Conservation (phyloP, 2,113 vertebrate genomes). For the Aphyosemion australe region DNA sequence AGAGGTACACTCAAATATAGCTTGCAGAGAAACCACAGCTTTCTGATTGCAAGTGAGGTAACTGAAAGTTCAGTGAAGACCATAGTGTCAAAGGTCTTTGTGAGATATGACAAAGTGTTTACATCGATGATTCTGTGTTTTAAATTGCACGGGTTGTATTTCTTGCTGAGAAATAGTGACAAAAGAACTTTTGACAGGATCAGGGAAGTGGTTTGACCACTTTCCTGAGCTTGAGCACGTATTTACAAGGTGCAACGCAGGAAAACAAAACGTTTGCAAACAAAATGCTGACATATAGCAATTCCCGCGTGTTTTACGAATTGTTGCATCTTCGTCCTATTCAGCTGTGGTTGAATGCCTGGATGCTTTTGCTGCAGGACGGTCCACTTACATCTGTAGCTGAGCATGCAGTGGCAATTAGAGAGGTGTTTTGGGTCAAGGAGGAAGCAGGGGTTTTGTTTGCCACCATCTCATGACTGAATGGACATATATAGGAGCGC, state of each 20-base stretch:
- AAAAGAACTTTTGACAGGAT: not conserved
- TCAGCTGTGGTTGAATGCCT: conserved; percentile 1
- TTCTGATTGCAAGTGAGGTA: not conserved
- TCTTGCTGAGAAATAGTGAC: not conserved
- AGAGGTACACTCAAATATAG: conserved; percentile 1
- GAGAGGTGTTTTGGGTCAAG: conserved; percentile 74
- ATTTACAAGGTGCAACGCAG: not conserved
- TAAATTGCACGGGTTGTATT: not conserved
- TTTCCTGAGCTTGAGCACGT: conserved; percentile 19
- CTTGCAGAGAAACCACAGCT: conserved; percentile 20
- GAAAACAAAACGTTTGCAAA: conserved; percentile 2
- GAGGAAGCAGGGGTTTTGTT: conserved; percentile 78
- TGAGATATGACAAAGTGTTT: not conserved
- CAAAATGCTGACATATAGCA: conserved; percentile 3
- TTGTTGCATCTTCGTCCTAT: conserved; percentile 22
- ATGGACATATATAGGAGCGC: conserved; percentile 70
- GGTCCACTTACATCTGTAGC: conserved; percentile 57
- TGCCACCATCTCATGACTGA: conserved; percentile 76
- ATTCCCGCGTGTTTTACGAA: conserved; percentile 9
- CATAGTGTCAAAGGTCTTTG: not conserved
- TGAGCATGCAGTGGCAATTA: conserved; percentile 73
- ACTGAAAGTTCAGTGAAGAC: not conserved
- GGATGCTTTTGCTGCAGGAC: conserved; percentile 32
- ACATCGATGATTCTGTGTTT: not conserved
- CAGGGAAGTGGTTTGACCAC: conserved; percentile 35